Evolutionary conservation across 1,140 invertebrate species (phyloP), one percentile per base, ranked within the genome.

Genomic region (Teleopsis dalmanni): DNA sequence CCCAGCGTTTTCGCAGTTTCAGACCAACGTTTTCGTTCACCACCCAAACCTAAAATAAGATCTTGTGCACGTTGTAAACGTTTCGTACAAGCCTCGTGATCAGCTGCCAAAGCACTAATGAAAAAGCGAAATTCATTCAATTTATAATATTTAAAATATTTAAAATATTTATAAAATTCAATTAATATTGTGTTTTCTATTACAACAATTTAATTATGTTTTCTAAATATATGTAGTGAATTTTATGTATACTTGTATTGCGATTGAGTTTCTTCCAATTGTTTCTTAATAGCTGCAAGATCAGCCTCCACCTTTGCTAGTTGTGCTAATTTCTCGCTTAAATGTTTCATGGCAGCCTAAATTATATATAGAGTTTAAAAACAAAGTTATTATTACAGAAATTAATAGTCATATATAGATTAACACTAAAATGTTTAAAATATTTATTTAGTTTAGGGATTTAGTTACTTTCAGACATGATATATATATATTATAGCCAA

Each of bases 21-120:
- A 2, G 78, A 85, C 93, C 93, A 97, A 48, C 83, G 78, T 8
- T 75, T 76, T 61, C 90, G 84, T 71, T 95, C 84, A 47, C 88
- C 83, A 4, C 89, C 88, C 11, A 95, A 72, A 0, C 87, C 89
- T 7, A 84, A 83, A 40, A 97, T 91, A 37, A 97, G 76, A 73
- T 97, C 91, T 65, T 95, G 89, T 1, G 95, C 95, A 51, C 95
- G 75, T 58, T 90, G 85, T 31, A 98, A 70, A 71, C 96, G 96
- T 55, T 87, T 84, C 25, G 87, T 85, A 57, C 94, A 98, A 13
- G 86, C 75, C 53, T 89, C 79, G 21, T 93, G 90, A 62, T 96
- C 88, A 37, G 83, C 80, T 57, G 86, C 83, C 51, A 93, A 73
- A 13, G 78, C 76, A 56, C 87, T 76, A 53, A 72, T 74, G 22